phyloP scores from a whole-genome alignment of 2,113 vertebrate species.

The Hypocryptadius cinnamomeus region DNA sequence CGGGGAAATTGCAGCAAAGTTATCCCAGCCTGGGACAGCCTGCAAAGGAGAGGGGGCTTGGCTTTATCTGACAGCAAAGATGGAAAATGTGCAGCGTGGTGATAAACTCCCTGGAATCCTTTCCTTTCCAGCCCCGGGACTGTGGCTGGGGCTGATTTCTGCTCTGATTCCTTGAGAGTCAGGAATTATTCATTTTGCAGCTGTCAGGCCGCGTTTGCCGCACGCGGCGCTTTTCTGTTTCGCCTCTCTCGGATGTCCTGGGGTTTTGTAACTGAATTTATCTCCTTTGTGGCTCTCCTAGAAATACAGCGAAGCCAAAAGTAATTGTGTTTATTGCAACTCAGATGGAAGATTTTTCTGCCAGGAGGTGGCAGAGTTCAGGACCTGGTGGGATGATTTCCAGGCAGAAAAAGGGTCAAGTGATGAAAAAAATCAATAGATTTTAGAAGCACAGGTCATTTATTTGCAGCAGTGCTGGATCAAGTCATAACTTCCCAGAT shows the following conservation, averaged over 20 bases:
- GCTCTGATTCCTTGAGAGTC: constrained; percentile 22
- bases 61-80: not conserved
- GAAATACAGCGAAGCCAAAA: not conserved
- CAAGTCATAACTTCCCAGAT: not conserved
- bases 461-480: not conserved
- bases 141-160: constrained; percentile 6
- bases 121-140: not conserved
- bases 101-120: constrained; percentile 3
- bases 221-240: not conserved
- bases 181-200: constrained; percentile 35
- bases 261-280: constrained; percentile 19
- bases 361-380: not conserved
- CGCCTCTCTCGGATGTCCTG: not conserved
- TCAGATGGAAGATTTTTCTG: not conserved
- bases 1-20: not conserved
- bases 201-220: constrained; percentile 19
- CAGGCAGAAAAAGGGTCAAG: not conserved
- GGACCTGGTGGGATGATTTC: not conserved
- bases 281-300: not conserved
- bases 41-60: not conserved
- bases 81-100: not conserved
- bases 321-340: not conserved
- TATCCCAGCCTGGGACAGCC: not conserved
- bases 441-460: not conserved
- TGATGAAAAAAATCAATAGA: not conserved